Base-by-base conservation (phyloP, 1,140 invertebrate species). In the Bombus impatiens region DNA sequence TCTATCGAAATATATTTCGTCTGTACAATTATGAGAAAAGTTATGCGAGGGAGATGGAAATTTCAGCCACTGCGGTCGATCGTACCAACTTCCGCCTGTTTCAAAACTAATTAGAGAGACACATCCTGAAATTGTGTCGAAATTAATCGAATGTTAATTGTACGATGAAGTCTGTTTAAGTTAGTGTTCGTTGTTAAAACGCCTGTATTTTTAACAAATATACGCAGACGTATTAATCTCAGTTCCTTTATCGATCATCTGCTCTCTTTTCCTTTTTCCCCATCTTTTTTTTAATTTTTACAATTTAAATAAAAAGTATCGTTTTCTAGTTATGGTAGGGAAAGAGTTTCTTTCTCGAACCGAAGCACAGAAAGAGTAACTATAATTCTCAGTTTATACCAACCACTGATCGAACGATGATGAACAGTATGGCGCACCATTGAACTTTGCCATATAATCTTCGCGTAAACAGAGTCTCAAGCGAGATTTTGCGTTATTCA, bases 111-210 rank as follows among this genome's bases (percentile, higher is more conserved):
- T 75, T 75, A 75, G n/a, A 32, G 40, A 12, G 37, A 18, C 72
- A 25, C n/a, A 32, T 15, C 15, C 28, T 25, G 47, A 12, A 75
- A 42, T 47, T 75, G n/a, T 12, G 42, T 32, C 15, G 42, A 22
- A 75, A 47, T 47, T 75, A 75, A 75, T 75, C 44, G 72, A 32
- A 75, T 22, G 10, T 28, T n/a, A 75, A 47, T 18, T 32, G 37
- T 47, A 47, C 72, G 42, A 75, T 13, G 15, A 47, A 32, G 6
- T 18, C 13, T 42, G 40, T 18, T 72, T 10, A 42, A 72, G 18
- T 53, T 53, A 1, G 18, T 22, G 47, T 22, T 53, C 18, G 1
- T 53, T 22, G 47, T 22, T 72, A 18, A n/a, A 72, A 18, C 22
- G 35, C 1, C 12, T 13, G 15, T 32, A 18, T 15, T 15, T 65